Evolutionary conservation across 2,888 invertebrate genomes (phyloP).

Genomic region (Gastracanthus pulcherrimus): DNA sequence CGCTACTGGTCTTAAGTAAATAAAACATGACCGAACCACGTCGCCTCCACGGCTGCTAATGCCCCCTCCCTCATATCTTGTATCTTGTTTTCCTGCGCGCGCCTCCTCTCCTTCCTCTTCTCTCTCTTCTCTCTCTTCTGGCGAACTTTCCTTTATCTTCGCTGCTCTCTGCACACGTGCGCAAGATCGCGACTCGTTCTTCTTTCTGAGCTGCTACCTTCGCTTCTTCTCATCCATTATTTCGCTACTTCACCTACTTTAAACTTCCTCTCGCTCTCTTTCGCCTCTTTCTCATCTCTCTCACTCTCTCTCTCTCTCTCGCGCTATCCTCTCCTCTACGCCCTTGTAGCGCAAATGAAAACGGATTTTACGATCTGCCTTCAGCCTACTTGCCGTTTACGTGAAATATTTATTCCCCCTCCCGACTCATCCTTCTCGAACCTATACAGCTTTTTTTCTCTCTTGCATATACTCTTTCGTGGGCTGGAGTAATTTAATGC

Average conservation of each 20-base stretch:
- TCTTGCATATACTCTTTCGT: not conserved
- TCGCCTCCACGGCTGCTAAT: conserved; percentile 66
- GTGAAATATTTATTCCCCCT: conserved; percentile 31
- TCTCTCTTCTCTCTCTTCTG: no score
- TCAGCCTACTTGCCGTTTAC: conserved; percentile 10
- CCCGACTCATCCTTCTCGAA: no score
- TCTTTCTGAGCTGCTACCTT: conserved; percentile 38
- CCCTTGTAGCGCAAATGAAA: conserved; percentile 21
- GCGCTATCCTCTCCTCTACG: not conserved
- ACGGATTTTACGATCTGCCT: conserved; percentile 38
- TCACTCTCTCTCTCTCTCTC: not conserved
- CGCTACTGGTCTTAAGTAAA: conserved; percentile 77
- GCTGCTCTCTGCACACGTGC: conserved; percentile 1
- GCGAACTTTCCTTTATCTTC: conserved; percentile 44
- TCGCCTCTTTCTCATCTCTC: conserved; percentile 16
- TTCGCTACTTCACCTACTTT: conserved; percentile 70
- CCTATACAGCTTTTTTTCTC: not conserved
- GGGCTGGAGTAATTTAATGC: not conserved
- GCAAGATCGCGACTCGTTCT: conserved; percentile 32
- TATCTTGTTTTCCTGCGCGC: conserved; percentile 37
- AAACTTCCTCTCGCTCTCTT: conserved; percentile 51
- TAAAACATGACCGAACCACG: conserved; percentile 73
- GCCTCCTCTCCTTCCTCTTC: conserved; percentile 43
- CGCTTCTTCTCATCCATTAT: conserved; percentile 69
- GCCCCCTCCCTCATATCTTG: conserved; percentile 36